These are phyloP conservation scores for Melospiza melodia DNA, from an alignment of 2,113 vertebrate species.

Conservation along the genomic window DNA sequence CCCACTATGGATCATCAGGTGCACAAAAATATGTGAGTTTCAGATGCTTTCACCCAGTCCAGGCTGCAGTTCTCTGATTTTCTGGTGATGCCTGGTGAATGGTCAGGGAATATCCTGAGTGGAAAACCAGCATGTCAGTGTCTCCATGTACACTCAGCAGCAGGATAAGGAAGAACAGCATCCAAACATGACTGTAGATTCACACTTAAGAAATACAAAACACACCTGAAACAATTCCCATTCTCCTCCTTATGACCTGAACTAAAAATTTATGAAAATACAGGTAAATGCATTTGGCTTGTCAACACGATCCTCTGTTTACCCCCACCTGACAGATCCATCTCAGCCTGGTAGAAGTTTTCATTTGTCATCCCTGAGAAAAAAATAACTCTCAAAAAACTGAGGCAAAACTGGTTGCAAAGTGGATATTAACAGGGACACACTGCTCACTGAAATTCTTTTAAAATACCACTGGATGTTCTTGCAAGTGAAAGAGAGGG, in stretches of 20 bases:
- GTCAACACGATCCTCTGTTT: not conserved
- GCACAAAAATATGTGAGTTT: no score
- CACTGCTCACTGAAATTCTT: conserved; percentile 12
- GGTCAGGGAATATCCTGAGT: not conserved
- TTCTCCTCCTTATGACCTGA: not conserved
- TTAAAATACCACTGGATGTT: conserved; percentile 55
- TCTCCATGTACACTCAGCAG: not conserved
- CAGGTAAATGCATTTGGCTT: not conserved
- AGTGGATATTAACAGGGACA: conserved; percentile 49
- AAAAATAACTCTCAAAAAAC: conserved; percentile 30
- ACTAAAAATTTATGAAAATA: not conserved
- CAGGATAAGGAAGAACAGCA: not conserved
- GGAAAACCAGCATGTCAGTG: not conserved
- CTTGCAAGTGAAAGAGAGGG: conserved; percentile 27
- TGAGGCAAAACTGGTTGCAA: not conserved
- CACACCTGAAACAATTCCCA: not conserved
- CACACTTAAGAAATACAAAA: not conserved
- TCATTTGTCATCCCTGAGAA: not conserved
- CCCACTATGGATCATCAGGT: not conserved
- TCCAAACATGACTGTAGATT: not conserved
- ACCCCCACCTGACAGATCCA: not conserved
- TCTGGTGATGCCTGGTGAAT: not conserved
- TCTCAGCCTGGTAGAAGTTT: not conserved
- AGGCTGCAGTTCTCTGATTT: not conserved
- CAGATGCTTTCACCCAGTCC: not conserved